Percentiles rank a stretch among this genome's conserved stretches.
These are phyloP conservation scores for Halictus quadricinctus DNA, from an alignment of 2,888 invertebrate genomes.

Conservation along the genomic window DNA sequence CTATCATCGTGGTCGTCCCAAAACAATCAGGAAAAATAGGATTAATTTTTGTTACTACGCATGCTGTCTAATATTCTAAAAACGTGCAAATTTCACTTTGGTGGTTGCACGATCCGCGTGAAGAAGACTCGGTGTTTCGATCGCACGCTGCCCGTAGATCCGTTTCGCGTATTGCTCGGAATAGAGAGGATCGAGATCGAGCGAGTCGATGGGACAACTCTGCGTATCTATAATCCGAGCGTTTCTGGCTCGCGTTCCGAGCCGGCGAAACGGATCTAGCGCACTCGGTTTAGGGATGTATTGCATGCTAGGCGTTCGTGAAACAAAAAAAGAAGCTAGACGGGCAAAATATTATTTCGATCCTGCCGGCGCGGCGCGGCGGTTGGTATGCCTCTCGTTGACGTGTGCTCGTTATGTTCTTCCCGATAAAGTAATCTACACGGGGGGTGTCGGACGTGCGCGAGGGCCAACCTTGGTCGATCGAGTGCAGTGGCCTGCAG, in stretches of 20 bases:
- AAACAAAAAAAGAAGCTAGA: conserved; percentile 16
- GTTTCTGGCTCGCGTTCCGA: conserved; percentile 7
- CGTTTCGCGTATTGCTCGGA: not conserved
- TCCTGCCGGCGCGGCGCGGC: not conserved
- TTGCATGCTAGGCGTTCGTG: not conserved
- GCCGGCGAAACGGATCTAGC: not conserved
- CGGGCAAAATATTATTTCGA: not conserved
- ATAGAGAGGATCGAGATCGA: not conserved
- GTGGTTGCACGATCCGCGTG: too few species aligned
- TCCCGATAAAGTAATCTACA: conserved; percentile 73
- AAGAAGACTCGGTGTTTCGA: not conserved
- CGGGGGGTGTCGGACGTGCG: conserved; percentile 71
- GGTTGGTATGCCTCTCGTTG: conserved; percentile 32
- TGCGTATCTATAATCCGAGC: not conserved
- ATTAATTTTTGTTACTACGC: not conserved
- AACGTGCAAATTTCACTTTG: too few species aligned
- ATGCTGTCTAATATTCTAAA: too few species aligned
- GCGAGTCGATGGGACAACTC: not conserved
- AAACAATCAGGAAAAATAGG: not conserved
- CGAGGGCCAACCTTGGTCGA: conserved; percentile 76
- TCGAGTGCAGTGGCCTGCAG: conserved; percentile 74
- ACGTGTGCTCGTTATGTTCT: conserved; percentile 59
- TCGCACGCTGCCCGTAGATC: not conserved
- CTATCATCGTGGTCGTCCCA: not conserved
- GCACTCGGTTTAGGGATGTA: not conserved